phyloP scores from a whole-genome alignment of 1,140 invertebrate genomes.

The Papilio glaucus region DNA sequence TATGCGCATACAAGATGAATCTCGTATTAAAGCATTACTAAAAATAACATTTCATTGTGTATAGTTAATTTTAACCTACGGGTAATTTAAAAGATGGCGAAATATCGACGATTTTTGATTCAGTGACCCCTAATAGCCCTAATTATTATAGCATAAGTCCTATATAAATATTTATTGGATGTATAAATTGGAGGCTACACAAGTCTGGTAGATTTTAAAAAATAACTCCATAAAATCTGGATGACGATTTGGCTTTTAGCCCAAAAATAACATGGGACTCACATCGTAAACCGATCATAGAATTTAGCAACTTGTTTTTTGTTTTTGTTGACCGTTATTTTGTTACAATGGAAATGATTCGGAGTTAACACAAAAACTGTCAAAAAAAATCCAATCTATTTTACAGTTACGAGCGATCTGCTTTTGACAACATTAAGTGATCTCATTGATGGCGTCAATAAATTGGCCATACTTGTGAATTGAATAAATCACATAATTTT shows the following conservation, averaged over 20 bases:
- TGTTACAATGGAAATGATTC: slow-evolving; percentile 13
- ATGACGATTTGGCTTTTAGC: not conserved
- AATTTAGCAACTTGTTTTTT: not conserved
- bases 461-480: not conserved
- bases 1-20: not conserved
- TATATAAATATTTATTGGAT: no score
- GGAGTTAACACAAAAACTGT: not conserved
- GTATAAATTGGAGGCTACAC: no score
- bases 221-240: no score
- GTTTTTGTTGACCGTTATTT: not conserved
- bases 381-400: slow-evolving; percentile 8
- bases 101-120: no score
- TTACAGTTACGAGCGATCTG: not conserved
- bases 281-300: not conserved
- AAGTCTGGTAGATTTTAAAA: no score
- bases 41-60: no score
- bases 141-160: no score
- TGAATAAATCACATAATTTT: no score
- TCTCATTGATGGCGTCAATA: not conserved
- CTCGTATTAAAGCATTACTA: not conserved
- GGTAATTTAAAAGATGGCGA: no score
- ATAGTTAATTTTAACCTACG: no score
- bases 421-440: not conserved
- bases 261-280: not conserved
- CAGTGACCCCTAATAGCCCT: no score